A percentile compares a stretch with the other conserved stretches of the same genome.
Conservation (phyloP, 1,140 invertebrate genomes). For the Pseudomyrmex gracilis region DNA sequence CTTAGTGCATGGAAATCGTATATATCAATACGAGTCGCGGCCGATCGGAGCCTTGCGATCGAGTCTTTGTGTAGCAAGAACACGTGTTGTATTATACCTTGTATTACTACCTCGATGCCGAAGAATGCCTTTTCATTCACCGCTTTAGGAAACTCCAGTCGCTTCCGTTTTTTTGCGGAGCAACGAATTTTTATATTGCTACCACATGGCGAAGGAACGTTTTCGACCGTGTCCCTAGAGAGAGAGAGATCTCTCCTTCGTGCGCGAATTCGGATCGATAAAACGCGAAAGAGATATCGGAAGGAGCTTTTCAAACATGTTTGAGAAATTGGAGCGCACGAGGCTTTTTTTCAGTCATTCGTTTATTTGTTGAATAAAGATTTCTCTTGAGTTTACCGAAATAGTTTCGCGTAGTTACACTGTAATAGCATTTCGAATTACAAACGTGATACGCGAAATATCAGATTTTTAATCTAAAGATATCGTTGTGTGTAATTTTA, state of each 20-base stretch:
- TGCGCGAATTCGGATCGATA: conserved; percentile 38
- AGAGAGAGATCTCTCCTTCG: conserved; percentile 18
- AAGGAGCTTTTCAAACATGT: conserved; percentile 14
- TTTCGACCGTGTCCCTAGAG: conserved; percentile 9
- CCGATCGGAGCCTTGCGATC: conserved; percentile 54
- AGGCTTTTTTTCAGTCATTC: background rate
- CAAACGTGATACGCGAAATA: background rate
- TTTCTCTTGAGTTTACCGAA: too few species aligned
- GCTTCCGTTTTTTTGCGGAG: background rate
- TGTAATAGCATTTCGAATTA: background rate
- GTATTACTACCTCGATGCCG: conserved; percentile 56
- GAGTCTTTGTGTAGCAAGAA: conserved; percentile 69
- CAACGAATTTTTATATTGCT: conserved; percentile 23
- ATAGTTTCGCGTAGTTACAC: background rate
- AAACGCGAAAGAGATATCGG: background rate
- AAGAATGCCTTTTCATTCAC: conserved; percentile 64
- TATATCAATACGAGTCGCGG: conserved; percentile 48
- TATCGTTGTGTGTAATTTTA: background rate
- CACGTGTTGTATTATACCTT: conserved; percentile 65
- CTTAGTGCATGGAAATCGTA: conserved; percentile 71
- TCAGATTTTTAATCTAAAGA: background rate
- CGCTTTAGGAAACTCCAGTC: conserved; percentile 58
- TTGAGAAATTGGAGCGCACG: conserved; percentile 25
- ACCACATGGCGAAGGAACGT: conserved; percentile 45
- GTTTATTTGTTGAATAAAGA: background rate